phyloP scores from a whole-genome alignment of 1,140 invertebrate genomes.

The Camponotus vicinus region DNA sequence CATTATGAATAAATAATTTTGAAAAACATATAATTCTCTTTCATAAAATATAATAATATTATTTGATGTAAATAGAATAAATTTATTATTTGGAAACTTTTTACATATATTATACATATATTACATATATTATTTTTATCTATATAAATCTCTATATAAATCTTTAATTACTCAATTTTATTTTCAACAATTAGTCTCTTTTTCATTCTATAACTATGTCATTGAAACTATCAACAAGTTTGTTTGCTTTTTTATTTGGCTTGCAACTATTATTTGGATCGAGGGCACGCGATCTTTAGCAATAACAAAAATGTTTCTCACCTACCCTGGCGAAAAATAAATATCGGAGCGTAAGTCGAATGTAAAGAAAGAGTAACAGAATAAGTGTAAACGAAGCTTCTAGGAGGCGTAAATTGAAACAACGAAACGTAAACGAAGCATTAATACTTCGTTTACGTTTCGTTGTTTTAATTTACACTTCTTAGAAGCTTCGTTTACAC shows the following conservation, averaged over 20 bases:
- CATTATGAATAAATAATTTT: not conserved
- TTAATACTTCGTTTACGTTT: too few species aligned
- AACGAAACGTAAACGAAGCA: too few species aligned
- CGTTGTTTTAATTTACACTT: too few species aligned
- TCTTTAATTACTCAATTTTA: conserved; percentile 1
- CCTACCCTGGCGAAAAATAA: too few species aligned
- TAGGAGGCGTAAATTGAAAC: too few species aligned
- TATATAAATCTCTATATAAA: not conserved
- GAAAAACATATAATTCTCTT: not conserved
- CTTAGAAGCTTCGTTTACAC: too few species aligned
- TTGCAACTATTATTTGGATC: conserved; percentile 10
- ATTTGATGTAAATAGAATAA: not conserved
- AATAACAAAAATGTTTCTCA: conserved; percentile 10
- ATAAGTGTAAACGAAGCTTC: too few species aligned
- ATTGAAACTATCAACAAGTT: not conserved
- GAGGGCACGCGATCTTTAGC: not conserved
- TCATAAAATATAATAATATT: not conserved
- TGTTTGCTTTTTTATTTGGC: not conserved
- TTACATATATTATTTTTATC: not conserved
- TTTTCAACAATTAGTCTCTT: not conserved
- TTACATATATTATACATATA: not conserved
- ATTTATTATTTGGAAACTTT: not conserved
- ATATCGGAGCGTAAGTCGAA: too few species aligned
- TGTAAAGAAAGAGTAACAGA: too few species aligned
- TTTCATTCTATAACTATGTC: not conserved